phyloP scores from a whole-genome alignment of 2,797 vertebrate species.

The Ceryle rudis region DNA sequence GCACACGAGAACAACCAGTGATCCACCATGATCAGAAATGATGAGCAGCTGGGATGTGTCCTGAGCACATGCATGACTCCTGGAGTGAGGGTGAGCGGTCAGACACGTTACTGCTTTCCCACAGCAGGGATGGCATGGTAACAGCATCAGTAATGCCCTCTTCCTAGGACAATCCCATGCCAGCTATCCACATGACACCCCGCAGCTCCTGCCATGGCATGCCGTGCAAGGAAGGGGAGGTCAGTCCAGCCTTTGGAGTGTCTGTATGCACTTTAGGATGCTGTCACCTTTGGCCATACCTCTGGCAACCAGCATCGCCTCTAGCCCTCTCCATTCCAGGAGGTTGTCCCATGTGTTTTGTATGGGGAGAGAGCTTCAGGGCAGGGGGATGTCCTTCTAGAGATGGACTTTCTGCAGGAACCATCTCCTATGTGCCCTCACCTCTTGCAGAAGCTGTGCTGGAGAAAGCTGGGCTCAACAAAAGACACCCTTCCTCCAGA shows the following conservation, averaged over 20 bases:
- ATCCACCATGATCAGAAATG: neutral
- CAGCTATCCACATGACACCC: neutral
- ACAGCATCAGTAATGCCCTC: neutral
- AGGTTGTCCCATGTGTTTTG: neutral
- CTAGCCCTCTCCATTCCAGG: neutral
- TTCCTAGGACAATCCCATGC: constrained; percentile 5
- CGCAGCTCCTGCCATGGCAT: accelerated
- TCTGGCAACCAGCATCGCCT: neutral
- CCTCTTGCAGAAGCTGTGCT: neutral
- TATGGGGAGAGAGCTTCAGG: neutral
- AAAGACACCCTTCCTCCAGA: neutral
- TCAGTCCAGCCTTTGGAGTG: neutral
- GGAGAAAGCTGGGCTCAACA: neutral
- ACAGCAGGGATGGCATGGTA: neutral
- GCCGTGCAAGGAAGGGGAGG: neutral
- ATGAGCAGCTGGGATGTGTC: constrained; percentile 57
- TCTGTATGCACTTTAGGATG: neutral
- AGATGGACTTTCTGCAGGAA: neutral
- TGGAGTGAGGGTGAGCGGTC: neutral
- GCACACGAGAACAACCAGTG: neutral
- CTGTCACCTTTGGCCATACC: neutral
- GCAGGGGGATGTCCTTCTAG: neutral
- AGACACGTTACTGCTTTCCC: neutral
- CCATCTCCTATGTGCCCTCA: neutral
- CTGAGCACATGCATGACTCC: neutral